Base-by-base conservation (phyloP, 2,113 vertebrate genomes). In the Scartelaos histophorus region DNA sequence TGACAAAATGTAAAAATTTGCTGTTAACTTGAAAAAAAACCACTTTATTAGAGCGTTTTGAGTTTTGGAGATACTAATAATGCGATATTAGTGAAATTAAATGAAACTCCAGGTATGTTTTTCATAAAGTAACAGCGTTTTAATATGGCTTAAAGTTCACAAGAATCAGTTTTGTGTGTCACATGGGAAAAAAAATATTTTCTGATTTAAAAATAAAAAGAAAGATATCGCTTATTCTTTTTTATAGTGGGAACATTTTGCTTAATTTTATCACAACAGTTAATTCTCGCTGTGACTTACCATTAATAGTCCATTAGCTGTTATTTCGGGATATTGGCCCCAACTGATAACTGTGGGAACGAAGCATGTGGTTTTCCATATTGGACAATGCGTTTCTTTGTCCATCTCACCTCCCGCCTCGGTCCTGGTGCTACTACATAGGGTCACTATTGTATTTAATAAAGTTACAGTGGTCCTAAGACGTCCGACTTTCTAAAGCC, bases 271-370 rank as follows among this genome's bases (percentile, higher is more conserved):
- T 79, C 79, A 71, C 57, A 87, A 82, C 71, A 69, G 56, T 76
- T 78, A 60, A 76, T 80, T 82, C 64, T 46, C 65, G 17, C 46
- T 67, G 60, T 66, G 24, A 15, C 60, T 82, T 79, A 83, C 82
- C 85, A 66, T 84, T 85, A 79, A 85, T 82, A 84, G 71, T 76
- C 67, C 80, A 15, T 84, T 71, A 71, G 71, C 71, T 87, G 72
- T 85, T 89, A 91, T 89, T 88, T 90, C 91, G 72, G 9, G 74
- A 87, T 61, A 67, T 72, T 51, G 81, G 75, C 79, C 80, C 84
- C 88, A 67, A 90, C 86, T 90, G 85, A 92, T 90, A 89, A 91
- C 81, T 93, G 88, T 92, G 88, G 88, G 92, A 92, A 92, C 83
- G 74, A 83, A 89, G 84, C 90, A 90, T 93, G 88, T 90, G 91